Base-by-base conservation (phyloP, 1,140 invertebrate genomes). In the Uloborus diversus region DNA sequence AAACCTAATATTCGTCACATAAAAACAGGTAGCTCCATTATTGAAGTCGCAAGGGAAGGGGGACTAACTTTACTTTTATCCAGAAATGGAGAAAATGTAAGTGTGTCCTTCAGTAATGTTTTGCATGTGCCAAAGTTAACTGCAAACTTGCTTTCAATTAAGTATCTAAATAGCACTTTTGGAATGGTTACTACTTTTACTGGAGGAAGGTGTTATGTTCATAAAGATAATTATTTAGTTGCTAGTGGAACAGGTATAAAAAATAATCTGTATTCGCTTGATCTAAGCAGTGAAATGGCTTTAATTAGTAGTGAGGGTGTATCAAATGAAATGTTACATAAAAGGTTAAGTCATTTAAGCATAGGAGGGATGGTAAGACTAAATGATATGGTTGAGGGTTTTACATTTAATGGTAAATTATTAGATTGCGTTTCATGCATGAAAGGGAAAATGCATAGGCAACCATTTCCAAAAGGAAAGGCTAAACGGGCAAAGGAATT, bases 131-230 rank as follows among this genome's bases (percentile, higher is more conserved):
- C 35, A 13, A 27, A 66, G 17, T 47, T 42, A 30, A 20, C 28
- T 11, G 20, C 37, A 23, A 49, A 27, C 20, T 49, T 25, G 28
- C n/a, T 47, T 42, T 66, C 64, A 2, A 25, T 42, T 47, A 66
- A 66, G 37, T 66, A 66, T 66, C 28, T 66, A 66, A 66, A 66
- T 32, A 42, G 30, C 13, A 30, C 3, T 5, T 68, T 68, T 68
- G 35, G 64, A 23, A 66, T 42, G 64, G 64, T 66, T 28, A 66
- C 25, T 32, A 47, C 3, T 27, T 28, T 66, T 25, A 30, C 28
- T 30, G 37, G 28, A 13, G 64, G 20, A 51, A 7, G 49, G n/a
- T 51, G 49, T 51, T 51, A n/a, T 51, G 49, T 51, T 11, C 20
- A 51, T 51, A n/a, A 51, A 11, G 49, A 20, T 7, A 51, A 51